Percentiles rank a stretch among this genome's conserved stretches.
Evolutionary conservation across 2,113 vertebrate species (phyloP).

Genomic region (Corynorhinus townsendii): DNA sequence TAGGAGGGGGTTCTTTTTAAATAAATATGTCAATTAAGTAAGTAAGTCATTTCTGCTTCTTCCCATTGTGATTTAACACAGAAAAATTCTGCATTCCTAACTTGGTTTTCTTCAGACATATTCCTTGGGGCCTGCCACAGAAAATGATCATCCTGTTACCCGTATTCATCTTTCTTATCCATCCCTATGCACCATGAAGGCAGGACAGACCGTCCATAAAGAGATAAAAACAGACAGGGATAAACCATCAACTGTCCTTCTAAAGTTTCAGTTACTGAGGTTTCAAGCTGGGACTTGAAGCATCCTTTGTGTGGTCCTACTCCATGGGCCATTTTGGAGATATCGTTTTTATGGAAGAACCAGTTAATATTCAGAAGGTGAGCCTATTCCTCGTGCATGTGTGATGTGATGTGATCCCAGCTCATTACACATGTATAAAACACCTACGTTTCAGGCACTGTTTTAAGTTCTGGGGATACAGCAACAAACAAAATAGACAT

Average conservation of each 20-base stretch:
- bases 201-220: not conserved
- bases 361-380: not conserved
- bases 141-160: not conserved
- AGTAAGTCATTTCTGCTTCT: not conserved
- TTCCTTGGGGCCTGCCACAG: not conserved
- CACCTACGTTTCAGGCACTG: not conserved
- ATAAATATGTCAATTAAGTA: not conserved
- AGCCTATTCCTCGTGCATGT: not conserved
- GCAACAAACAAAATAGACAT: not conserved
- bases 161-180: not conserved
- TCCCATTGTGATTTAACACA: not conserved
- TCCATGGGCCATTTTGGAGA: not conserved
- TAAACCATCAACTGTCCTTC: not conserved
- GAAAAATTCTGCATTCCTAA: not conserved
- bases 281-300: not conserved
- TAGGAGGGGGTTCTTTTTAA: not conserved
- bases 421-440: not conserved
- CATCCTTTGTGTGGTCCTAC: not conserved
- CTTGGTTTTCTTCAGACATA: not conserved
- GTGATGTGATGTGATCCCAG: not conserved
- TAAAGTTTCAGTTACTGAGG: not conserved
- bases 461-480: not conserved
- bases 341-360: not conserved
- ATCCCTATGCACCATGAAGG: not conserved
- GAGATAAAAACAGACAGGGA: not conserved